phyloP scores from a whole-genome alignment of 1,140 invertebrate genomes.

The Lasaia peninsularis region DNA sequence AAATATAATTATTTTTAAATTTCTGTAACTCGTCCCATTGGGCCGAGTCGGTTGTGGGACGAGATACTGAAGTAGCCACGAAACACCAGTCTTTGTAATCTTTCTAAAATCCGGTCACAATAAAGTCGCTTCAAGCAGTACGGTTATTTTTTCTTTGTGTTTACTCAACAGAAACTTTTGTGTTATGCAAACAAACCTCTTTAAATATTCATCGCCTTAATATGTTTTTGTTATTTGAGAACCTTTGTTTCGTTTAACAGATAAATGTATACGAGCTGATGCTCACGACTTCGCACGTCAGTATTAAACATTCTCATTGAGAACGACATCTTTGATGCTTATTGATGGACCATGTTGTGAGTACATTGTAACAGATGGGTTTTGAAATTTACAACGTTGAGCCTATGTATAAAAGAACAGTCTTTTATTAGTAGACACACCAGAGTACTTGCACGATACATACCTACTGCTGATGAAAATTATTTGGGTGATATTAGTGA shows the following conservation, averaged over 20 bases:
- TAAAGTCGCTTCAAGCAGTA: not conserved
- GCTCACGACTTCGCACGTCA: not conserved
- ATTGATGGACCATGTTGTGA: too few relatives aligned
- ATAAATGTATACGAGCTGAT: not conserved
- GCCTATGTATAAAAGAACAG: too few relatives aligned
- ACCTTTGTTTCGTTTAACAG: constrained; percentile 5
- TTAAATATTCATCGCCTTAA: constrained; percentile 9
- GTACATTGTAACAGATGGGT: too few relatives aligned
- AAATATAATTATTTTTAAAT: too few relatives aligned
- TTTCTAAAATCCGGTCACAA: constrained; percentile 4
- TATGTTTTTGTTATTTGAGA: constrained; percentile 11
- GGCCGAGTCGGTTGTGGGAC: too few relatives aligned
- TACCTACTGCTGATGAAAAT: too few relatives aligned
- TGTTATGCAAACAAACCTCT: constrained; percentile 10
- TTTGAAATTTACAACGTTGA: too few relatives aligned
- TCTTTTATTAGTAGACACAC: too few relatives aligned
- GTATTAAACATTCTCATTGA: not conserved
- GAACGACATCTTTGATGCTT: not conserved
- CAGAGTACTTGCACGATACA: too few relatives aligned
- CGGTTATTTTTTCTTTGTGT: constrained; percentile 9
- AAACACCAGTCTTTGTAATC: not conserved
- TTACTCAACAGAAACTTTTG: constrained; percentile 10
- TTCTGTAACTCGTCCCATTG: too few relatives aligned
- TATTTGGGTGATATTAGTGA: too few relatives aligned
- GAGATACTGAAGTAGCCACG: not conserved